Conservation (phyloP, 2,797 vertebrate genomes). For the Manis javanica region DNA sequence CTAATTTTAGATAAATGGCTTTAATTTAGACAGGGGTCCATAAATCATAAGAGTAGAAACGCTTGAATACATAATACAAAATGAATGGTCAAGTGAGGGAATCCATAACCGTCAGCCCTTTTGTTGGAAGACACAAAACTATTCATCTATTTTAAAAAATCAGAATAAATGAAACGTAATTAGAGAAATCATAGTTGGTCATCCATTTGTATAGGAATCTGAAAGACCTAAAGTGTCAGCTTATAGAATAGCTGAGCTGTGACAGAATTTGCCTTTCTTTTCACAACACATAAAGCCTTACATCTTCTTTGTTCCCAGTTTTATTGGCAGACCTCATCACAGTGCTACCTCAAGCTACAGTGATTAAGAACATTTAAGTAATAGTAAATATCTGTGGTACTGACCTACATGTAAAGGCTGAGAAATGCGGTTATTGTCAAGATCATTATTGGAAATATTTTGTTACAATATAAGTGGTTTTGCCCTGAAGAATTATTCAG, state of each 20-base stretch:
- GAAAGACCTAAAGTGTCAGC: background rate
- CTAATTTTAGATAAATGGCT: background rate
- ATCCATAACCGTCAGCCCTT: background rate
- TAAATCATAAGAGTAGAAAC: conserved; percentile 48
- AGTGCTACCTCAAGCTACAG: background rate
- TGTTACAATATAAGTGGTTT: background rate
- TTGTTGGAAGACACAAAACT: background rate
- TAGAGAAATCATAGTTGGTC: background rate
- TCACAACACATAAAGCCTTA: background rate
- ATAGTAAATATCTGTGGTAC: background rate
- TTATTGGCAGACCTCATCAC: background rate
- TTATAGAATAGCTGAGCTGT: background rate
- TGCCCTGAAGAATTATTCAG: background rate
- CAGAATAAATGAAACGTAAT: background rate
- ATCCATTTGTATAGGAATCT: background rate
- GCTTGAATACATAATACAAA: background rate
- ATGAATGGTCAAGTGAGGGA: background rate
- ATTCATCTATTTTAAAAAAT: background rate
- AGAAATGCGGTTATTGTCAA: background rate
- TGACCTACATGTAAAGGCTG: background rate
- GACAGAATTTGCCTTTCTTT: background rate
- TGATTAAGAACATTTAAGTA: background rate
- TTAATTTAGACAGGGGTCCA: background rate
- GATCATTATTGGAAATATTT: background rate
- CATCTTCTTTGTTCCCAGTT: background rate